Base-by-base conservation (phyloP, 2,797 vertebrate species). In the Tokudaia tokunoshimensis region DNA sequence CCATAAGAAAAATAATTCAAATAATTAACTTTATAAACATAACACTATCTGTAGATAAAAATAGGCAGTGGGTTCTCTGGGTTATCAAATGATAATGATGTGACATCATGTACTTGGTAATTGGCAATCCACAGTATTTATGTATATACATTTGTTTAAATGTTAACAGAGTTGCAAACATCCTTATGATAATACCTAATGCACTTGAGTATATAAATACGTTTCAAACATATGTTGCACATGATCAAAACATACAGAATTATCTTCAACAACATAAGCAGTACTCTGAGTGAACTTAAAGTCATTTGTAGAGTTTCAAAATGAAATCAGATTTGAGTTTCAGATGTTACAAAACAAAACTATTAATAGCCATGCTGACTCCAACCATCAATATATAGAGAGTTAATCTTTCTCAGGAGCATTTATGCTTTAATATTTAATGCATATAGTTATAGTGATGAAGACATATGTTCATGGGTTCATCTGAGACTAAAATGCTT, bases 1-100 rank as follows among this genome's bases (percentile, higher is more conserved):
- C 37, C 7, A 75, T 44, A 92, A 17, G 37, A 22, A 74, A 81
- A 91, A 85, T 85, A 91, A 52, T 52, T 92, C 75, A 76, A 92
- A 67, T 81, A 95, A 90, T 94, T 94, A n/a, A 93, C 29, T 89
- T 84, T 34, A 75, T 94, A 96, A 96, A 93, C 9, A 85, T 61
- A 92, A 85, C 3, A 47, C 12, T 65, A 52, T 87, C 34, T 92
- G n/a, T 34, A 44, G 92, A 93, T 81, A 70, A 61, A 85, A 85
- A 31, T 70, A 47, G 44, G 24, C 3, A 57, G 6, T 22, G 4
- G 50, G 1, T 41, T 34, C 61, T 50, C 17, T 15, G 26, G 24
- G 34, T 50, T 79, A 72, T 41, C 41, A 52, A 79, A 29, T 52
- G 41, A 52, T 55, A 31, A 31, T 14, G 29, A 20, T 14, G 4